A percentile compares a stretch with the other conserved stretches of the same genome.
Evolutionary conservation across 2,888 invertebrate genomes (phyloP).

Genomic region (Amblyjoppa fuscipennis): DNA sequence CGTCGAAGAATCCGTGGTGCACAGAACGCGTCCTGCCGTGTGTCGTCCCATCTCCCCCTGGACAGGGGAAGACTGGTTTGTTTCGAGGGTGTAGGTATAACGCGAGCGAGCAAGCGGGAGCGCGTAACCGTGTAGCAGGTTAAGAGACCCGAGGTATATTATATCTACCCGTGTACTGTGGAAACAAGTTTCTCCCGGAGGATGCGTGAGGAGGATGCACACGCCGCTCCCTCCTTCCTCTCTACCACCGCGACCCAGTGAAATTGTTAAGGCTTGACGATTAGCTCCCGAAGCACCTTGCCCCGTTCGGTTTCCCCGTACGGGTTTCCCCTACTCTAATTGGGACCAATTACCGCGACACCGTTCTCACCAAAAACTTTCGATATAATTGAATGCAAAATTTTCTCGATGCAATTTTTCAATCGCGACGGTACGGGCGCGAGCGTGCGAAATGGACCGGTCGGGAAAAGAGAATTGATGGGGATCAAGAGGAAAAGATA

Average conservation of each 20-base stretch:
- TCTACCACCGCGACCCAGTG: constrained; percentile 25
- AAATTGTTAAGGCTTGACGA: constrained; percentile 53
- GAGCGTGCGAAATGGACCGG: not conserved
- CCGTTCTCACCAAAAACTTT: not conserved
- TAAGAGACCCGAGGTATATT: constrained; percentile 32
- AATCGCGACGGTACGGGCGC: not conserved
- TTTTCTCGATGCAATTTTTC: constrained; percentile 25
- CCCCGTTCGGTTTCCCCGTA: constrained; percentile 8
- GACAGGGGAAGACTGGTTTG: constrained; percentile 73
- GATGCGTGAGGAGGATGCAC: constrained; percentile 28
- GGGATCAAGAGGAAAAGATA: not conserved
- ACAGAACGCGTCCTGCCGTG: constrained; percentile 19
- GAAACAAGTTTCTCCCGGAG: constrained; percentile 49
- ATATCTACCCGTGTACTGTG: constrained; percentile 10
- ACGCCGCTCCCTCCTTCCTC: not conserved
- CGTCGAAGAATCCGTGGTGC: constrained; percentile 51
- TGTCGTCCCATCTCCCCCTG: constrained; percentile 36
- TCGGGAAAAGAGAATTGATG: not conserved
- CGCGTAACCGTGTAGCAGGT: constrained; percentile 63
- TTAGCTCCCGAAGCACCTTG: constrained; percentile 41
- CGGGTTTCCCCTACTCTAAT: not conserved
- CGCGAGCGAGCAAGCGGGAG: constrained; percentile 44
- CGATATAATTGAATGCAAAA: constrained; percentile 2
- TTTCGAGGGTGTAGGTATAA: constrained; percentile 55
- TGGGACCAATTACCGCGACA: constrained; percentile 21